Base-by-base conservation (phyloP, 2,113 vertebrate species). In the Perca flavescens region DNA sequence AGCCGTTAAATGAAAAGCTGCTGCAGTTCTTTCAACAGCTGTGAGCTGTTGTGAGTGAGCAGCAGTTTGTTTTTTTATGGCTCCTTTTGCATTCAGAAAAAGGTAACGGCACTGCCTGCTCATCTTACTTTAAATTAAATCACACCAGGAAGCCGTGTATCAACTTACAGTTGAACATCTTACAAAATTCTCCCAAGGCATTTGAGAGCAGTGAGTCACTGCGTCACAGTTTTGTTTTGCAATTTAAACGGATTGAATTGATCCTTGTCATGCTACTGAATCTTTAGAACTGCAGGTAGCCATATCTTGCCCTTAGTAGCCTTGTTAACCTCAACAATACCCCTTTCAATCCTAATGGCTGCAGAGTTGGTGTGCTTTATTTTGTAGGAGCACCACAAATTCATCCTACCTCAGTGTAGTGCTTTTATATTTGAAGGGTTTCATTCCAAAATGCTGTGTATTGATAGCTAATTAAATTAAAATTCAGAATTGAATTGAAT, bases 401-500 rank as follows among this genome's bases (percentile, higher is more conserved):
- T 80, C 85, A 80, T 86, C 84, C 87, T 94, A 88, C 90, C 89
- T 91, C 88, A 83, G 79, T 88, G 81, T 74, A 43, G 75, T 22
- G 63, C 49, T 73, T 88, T 13, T 25, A 85, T 84, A 34, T 69
- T 50, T 73, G 56, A 80, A 76, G 63, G 62, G 43, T 84, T 86
- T 83, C 76, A 60, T 86, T 86, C 73, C 77, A 75, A 87, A 88
- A 86, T 67, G 66, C 43, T 69, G 15, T 4, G 2, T 11, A 10
- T 63, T 36, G 36, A 52, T 28, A 19, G 60, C 36, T 46, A 6
- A 46, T 63, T 16, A 13, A 15, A 61, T 64, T 60, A 21, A n/a
- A n/a, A 74, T 49, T 66, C 54, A 47, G 57, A 49, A 28, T 31
- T 40, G 57, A 49, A 28, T 31, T 40, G 34, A 28, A 63, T 19